Percentiles rank a stretch among this genome's conserved stretches.
phyloP scores from a whole-genome alignment of 2,888 invertebrate species.

The Bhutanitis thaidina region DNA sequence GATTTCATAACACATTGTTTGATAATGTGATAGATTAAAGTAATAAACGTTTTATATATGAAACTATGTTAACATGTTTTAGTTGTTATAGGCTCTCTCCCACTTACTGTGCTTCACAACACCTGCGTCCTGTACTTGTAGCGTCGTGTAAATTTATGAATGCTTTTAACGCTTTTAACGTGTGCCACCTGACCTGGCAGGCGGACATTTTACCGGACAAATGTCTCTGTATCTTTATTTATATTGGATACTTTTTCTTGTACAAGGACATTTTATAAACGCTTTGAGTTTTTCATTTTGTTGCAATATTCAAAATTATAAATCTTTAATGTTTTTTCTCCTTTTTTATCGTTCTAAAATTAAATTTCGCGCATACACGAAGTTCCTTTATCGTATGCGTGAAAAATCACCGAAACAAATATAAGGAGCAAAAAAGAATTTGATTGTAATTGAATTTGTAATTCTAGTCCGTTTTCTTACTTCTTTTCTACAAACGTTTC shows the following conservation, averaged over 20 bases:
- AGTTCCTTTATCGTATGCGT: neutral
- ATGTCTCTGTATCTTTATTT: conserved; percentile 57
- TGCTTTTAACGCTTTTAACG: conserved; percentile 72
- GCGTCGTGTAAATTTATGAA: conserved; percentile 72
- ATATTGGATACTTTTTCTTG: conserved; percentile 55
- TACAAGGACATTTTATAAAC: neutral
- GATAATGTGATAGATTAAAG: neutral
- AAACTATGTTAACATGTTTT: conserved; percentile 22
- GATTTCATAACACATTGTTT: no score
- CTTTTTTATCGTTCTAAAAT: neutral
- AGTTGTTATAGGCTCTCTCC: conserved; percentile 48
- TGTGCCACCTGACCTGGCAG: conserved; percentile 74
- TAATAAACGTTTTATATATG: conserved; percentile 33
- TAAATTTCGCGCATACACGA: neutral
- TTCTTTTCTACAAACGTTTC: conserved; percentile 71
- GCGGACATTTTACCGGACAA: conserved; percentile 66
- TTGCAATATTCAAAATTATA: no score
- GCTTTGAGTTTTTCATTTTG: no score
- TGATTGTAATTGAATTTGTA: conserved; percentile 28
- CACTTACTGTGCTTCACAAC: conserved; percentile 47
- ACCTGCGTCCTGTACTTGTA: conserved; percentile 63
- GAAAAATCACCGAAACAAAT: neutral
- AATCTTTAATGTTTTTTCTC: neutral
- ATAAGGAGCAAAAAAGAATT: conserved; percentile 12
- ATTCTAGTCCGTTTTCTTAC: conserved; percentile 27